phyloP scores from a whole-genome alignment of 2,113 vertebrate species.

The Seriola aureovittata region DNA sequence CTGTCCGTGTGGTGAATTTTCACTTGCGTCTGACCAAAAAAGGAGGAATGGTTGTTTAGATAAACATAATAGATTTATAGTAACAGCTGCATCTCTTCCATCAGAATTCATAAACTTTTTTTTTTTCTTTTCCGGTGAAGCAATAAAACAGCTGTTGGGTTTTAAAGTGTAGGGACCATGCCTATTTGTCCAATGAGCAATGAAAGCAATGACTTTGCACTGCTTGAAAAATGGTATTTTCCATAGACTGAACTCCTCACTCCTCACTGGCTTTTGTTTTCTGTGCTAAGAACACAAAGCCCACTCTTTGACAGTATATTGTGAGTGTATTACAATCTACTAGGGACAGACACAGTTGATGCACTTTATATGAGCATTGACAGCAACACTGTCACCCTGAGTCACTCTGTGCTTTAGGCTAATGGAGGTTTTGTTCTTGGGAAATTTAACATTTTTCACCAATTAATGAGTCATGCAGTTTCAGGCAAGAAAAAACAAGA shows the following conservation, averaged over 20 bases:
- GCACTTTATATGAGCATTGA: background rate
- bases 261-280: background rate
- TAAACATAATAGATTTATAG: conserved; percentile 36
- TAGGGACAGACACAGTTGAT: background rate
- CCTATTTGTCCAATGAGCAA: background rate
- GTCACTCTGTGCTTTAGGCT: too few species aligned
- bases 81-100: conserved; percentile 37
- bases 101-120: conserved; percentile 8
- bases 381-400: background rate
- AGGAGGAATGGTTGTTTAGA: background rate
- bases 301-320: background rate
- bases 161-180: background rate
- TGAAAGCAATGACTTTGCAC: background rate
- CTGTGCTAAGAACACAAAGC: background rate
- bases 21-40: background rate
- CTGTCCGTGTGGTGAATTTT: background rate
- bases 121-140: background rate
- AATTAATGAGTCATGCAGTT: too few species aligned
- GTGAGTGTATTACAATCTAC: background rate
- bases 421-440: too few species aligned
- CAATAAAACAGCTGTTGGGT: conserved; percentile 36
- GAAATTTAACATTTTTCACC: too few species aligned
- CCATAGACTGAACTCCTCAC: background rate
- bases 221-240: background rate
- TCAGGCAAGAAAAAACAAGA: too few species aligned